phyloP scores from a whole-genome alignment of 2,888 invertebrate species.

The Cheilosia soror region DNA sequence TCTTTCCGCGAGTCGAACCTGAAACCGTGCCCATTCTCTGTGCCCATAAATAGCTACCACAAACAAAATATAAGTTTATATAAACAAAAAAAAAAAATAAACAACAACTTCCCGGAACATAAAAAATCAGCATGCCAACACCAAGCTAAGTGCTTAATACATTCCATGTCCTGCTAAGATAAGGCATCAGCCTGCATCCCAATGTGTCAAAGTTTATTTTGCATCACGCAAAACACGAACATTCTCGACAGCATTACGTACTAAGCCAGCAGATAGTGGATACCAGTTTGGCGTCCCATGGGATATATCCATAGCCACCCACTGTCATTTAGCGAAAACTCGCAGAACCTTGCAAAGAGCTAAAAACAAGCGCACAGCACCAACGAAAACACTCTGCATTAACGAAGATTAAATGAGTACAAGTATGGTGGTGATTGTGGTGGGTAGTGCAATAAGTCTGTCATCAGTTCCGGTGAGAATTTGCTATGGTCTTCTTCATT shows the following conservation, averaged over 20 bases:
- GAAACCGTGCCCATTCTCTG: too few relatives aligned
- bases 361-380: constrained; percentile 15
- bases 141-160: background rate
- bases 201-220: constrained; percentile 37
- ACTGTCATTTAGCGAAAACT: constrained; percentile 24
- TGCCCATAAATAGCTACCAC: too few relatives aligned
- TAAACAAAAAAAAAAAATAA: background rate
- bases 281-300: constrained; percentile 10
- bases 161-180: constrained; percentile 1
- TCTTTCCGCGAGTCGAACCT: too few relatives aligned
- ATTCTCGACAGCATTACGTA: constrained; percentile 28
- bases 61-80: background rate
- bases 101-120: background rate
- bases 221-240: constrained; percentile 23
- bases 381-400: constrained; percentile 38
- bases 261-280: constrained; percentile 24
- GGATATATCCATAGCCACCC: background rate
- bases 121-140: background rate
- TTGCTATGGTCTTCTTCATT: constrained; percentile 25
- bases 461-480: constrained; percentile 44
- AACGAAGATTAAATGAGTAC: constrained; percentile 59
- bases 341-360: constrained; percentile 23
- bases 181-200: constrained; percentile 6
- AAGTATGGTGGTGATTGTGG: constrained; percentile 50
- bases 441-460: constrained; percentile 46